These are phyloP conservation scores for Cheilosia pagana DNA, from an alignment of 2,888 invertebrate species.

Conservation along the genomic window DNA sequence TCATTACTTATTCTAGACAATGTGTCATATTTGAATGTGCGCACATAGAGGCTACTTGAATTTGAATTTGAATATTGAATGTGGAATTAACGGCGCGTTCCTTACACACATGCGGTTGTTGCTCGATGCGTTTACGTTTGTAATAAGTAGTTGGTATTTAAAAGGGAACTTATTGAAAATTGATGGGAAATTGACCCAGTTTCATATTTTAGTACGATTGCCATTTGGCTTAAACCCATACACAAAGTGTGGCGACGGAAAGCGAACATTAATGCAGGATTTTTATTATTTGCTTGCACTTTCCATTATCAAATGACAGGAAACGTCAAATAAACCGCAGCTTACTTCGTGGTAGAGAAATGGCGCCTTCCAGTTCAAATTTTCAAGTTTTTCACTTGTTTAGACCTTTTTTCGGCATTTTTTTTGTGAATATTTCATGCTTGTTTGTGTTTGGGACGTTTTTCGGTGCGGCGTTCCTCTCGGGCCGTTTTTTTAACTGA, in stretches of 20 bases:
- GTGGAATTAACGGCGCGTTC: constrained; percentile 16
- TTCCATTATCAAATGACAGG: no score
- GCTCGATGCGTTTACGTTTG: background rate
- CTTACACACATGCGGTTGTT: constrained; percentile 3
- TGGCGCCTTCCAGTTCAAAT: no score
- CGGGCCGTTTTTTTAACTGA: no score
- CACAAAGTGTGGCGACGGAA: no score
- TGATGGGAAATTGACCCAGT: constrained; percentile 13
- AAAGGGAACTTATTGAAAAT: background rate
- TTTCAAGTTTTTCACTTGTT: no score
- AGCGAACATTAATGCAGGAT: no score
- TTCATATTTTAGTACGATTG: no score
- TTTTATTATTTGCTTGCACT: no score
- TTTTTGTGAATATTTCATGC: background rate
- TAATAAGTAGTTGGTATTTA: background rate
- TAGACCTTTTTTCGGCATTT: no score
- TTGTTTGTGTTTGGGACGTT: background rate
- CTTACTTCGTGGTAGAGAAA: no score
- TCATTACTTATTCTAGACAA: constrained; percentile 9
- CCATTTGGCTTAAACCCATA: no score
- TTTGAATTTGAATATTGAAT: constrained; percentile 23
- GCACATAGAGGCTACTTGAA: constrained; percentile 13
- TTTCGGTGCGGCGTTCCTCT: background rate
- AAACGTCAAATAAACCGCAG: no score
- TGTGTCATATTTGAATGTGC: constrained; percentile 13